Conservation (phyloP, 2,888 invertebrate species). For the Galeopsomyia nigrocyanea region DNA sequence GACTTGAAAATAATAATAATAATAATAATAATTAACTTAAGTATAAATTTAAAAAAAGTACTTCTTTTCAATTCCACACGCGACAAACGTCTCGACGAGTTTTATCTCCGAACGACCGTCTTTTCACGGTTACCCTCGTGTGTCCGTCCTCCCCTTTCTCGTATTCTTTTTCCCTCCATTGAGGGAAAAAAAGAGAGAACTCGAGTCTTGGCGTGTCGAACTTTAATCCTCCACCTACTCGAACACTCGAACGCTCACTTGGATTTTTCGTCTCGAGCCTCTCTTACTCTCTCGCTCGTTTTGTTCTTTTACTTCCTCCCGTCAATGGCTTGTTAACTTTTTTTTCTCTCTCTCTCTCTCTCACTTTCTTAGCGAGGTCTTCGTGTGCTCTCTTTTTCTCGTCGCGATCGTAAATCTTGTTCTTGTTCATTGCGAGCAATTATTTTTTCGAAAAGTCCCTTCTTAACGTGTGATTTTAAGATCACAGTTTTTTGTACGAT, state of each 20-base stretch:
- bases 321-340: neutral
- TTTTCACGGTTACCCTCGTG: no score
- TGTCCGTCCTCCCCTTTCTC: no score
- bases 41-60: no score
- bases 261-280: slow-evolving; percentile 10
- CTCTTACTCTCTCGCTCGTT: neutral
- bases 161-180: no score
- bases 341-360: neutral
- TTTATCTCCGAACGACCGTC: no score
- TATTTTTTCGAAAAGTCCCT: no score
- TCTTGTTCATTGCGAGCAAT: no score
- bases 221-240: slow-evolving; percentile 20
- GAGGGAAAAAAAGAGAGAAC: slow-evolving; percentile 15
- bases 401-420: neutral
- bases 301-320: neutral
- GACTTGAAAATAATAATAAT: no score
- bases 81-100: no score
- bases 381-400: neutral
- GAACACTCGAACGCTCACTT: slow-evolving; percentile 8
- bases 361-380: neutral
- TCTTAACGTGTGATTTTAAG: neutral
- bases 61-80: no score
- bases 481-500: neutral
- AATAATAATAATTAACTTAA: no score
- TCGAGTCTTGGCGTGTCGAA: slow-evolving; percentile 12